These are phyloP conservation scores for Eumerus sabulonum DNA, from an alignment of 2,888 invertebrate genomes.

Conservation along the genomic window DNA sequence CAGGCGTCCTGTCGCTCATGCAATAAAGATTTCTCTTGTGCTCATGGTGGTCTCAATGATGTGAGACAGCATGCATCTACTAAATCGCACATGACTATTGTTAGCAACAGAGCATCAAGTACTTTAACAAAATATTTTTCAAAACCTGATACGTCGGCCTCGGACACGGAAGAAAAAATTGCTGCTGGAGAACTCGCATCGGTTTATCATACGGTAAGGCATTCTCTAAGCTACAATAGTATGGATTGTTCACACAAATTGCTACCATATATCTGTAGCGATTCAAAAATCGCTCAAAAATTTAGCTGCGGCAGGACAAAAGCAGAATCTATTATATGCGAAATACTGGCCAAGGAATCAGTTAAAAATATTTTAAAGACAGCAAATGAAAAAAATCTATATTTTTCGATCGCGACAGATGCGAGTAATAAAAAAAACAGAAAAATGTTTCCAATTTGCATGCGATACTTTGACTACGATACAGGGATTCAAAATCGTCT, in stretches of 20 bases:
- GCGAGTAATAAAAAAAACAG: conserved; percentile 33
- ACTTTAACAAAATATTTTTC: conserved; percentile 21
- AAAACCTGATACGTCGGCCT: conserved; percentile 8
- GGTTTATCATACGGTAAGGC: conserved; percentile 17
- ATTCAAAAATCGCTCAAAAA: conserved; percentile 23
- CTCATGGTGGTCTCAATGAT: conserved; percentile 30
- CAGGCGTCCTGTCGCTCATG: conserved; percentile 17
- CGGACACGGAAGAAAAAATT: conserved; percentile 22
- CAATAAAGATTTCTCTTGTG: conserved; percentile 31
- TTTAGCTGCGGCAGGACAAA: conserved; percentile 24
- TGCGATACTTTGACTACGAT: conserved; percentile 23
- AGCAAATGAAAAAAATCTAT: conserved; percentile 15
- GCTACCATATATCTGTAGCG: conserved; percentile 19
- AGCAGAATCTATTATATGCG: conserved; percentile 18
- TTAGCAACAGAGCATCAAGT: conserved; percentile 9
- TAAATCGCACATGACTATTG: conserved; percentile 5
- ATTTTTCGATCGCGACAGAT: conserved; percentile 25
- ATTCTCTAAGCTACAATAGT: conserved; percentile 24
- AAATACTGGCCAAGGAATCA: conserved; percentile 24
- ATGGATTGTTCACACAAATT: conserved; percentile 22
- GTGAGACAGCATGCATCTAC: conserved; percentile 28
- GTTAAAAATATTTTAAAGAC: conserved; percentile 23
- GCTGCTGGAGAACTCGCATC: conserved; percentile 17
- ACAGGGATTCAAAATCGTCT: conserved; percentile 12
- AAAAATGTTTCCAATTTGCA: conserved; percentile 41